Percentiles rank a stretch among this genome's conserved stretches.
Evolutionary conservation across 2,888 invertebrate genomes (phyloP).

Genomic region (Pheosia gnoma): DNA sequence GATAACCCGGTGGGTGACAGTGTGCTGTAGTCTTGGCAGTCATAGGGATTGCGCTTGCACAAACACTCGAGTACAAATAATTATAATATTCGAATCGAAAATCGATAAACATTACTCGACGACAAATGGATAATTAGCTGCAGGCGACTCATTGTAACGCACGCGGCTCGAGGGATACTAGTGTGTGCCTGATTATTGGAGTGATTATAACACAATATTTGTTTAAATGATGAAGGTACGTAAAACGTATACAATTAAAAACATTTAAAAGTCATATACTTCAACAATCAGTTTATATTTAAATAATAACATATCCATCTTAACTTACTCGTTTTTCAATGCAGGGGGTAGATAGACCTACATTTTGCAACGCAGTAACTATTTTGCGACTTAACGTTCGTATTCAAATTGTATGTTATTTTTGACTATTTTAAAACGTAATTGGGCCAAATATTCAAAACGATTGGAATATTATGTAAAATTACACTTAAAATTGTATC

Average conservation of each 20-base stretch:
- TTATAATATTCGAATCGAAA: slow-evolving; percentile 20
- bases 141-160: slow-evolving; percentile 36
- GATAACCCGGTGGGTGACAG: too few species aligned
- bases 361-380: neutral
- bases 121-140: slow-evolving; percentile 27
- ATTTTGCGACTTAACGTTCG: neutral
- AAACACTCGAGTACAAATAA: neutral
- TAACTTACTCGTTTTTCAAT: neutral
- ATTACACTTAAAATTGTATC: too few species aligned
- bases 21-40: neutral
- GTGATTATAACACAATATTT: slow-evolving; percentile 22
- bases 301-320: neutral
- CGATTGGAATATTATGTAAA: neutral
- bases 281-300: neutral
- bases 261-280: neutral
- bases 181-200: slow-evolving; percentile 28
- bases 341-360: neutral
- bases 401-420: too few species aligned
- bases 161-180: slow-evolving; percentile 28
- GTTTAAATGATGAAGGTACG: slow-evolving; percentile 38
- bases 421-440: neutral
- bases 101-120: slow-evolving; percentile 24
- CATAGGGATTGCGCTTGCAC: neutral
- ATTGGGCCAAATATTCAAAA: neutral
- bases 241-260: neutral